A percentile compares a stretch with the other conserved stretches of the same genome.
These are phyloP conservation scores for Channa maculata DNA, from an alignment of 2,113 vertebrate genomes.

Conservation along the genomic window DNA sequence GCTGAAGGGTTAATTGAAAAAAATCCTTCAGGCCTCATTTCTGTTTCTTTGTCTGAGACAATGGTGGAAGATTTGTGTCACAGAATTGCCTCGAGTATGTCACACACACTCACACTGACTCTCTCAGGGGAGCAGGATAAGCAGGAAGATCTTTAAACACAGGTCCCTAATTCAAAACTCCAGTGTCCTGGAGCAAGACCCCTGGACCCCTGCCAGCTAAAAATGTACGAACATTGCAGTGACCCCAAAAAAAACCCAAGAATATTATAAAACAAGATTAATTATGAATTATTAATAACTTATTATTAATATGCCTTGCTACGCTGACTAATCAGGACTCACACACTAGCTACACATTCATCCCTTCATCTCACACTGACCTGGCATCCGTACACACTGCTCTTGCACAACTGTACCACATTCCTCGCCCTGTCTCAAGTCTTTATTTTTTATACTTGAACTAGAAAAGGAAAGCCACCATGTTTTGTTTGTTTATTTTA, in stretches of 20 bases:
- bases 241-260: too few species aligned
- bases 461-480: constrained; percentile 7
- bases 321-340: constrained; percentile 40
- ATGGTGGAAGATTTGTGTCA: constrained; percentile 69
- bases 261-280: background rate
- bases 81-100: constrained; percentile 61
- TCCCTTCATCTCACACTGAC: constrained; percentile 51
- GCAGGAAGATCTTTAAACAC: constrained; percentile 11
- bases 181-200: background rate
- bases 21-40: constrained; percentile 51
- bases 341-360: constrained; percentile 67
- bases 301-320: constrained; percentile 52
- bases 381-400: constrained; percentile 39
- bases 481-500: background rate
- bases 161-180: constrained; percentile 1
- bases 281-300: constrained; percentile 2
- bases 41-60: constrained; percentile 56
- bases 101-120: constrained; percentile 20
- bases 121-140: constrained; percentile 23
- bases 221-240: too few species aligned
- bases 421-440: constrained; percentile 45
- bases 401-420: constrained; percentile 55
- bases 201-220: background rate
- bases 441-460: constrained; percentile 46
- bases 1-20: constrained; percentile 47